Conservation (phyloP, 1,140 invertebrate genomes). For the Battus philenor region DNA sequence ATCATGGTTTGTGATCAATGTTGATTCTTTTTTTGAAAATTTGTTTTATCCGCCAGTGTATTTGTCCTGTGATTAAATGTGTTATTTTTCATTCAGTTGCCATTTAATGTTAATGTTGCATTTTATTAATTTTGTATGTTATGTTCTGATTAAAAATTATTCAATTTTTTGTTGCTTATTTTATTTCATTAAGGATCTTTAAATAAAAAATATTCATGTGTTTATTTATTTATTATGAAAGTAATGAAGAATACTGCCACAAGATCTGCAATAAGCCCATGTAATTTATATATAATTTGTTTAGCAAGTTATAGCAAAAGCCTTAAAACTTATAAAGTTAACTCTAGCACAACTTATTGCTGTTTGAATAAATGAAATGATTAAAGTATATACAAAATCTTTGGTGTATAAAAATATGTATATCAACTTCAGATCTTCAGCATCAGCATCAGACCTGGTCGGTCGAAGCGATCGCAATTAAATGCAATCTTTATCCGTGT, state of each 20-base stretch:
- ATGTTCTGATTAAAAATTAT: background rate
- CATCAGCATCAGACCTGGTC: constrained; percentile 62
- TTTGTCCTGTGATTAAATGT: background rate
- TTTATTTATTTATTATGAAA: constrained; percentile 67
- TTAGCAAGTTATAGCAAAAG: constrained; percentile 56
- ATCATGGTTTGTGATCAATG: too few species aligned
- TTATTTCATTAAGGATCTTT: constrained; percentile 18
- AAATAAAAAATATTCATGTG: constrained; percentile 27
- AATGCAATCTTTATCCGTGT: constrained; percentile 60
- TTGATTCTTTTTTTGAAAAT: too few species aligned
- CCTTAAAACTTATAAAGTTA: constrained; percentile 56
- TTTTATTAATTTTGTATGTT: background rate
- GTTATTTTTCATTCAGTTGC: background rate
- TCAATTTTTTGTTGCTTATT: background rate
- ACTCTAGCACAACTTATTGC: constrained; percentile 53
- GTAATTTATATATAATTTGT: constrained; percentile 47
- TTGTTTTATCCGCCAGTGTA: background rate
- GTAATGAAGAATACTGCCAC: constrained; percentile 47
- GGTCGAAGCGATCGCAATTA: constrained; percentile 67
- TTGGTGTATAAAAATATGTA: constrained; percentile 65
- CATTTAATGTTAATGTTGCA: constrained; percentile 1
- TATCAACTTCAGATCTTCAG: constrained; percentile 66
- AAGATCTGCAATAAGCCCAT: constrained; percentile 64
- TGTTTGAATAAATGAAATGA: constrained; percentile 44
- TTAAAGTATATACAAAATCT: constrained; percentile 68